Conservation (phyloP, 2,888 invertebrate species). For the Caenorhabditis japonica region DNA sequence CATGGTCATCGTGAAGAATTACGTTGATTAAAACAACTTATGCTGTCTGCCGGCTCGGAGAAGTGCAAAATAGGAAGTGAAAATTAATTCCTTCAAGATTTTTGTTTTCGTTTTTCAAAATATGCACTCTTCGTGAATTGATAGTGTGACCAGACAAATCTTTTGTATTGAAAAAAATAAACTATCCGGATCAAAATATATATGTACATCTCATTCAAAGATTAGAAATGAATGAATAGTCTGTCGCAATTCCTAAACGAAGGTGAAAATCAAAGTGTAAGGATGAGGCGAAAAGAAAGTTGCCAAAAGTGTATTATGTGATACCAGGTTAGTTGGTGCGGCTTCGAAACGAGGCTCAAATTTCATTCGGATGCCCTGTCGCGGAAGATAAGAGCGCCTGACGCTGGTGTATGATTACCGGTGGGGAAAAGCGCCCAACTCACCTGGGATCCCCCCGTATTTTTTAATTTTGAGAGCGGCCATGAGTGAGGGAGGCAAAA, state of each 20-base stretch:
- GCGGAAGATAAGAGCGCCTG: slow-evolving; percentile 56
- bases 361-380: slow-evolving; percentile 55
- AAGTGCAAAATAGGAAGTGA: slow-evolving; percentile 4
- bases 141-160: too few species aligned
- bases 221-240: too few species aligned
- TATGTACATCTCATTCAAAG: too few species aligned
- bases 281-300: slow-evolving; percentile 32
- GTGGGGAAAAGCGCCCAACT: slow-evolving; percentile 35
- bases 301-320: slow-evolving; percentile 52
- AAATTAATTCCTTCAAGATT: slow-evolving; percentile 10
- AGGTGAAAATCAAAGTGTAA: background rate
- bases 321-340: slow-evolving; percentile 55
- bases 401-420: slow-evolving; percentile 61
- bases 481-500: too few species aligned
- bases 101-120: background rate
- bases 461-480: slow-evolving; percentile 25
- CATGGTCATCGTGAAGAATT: slow-evolving; percentile 10
- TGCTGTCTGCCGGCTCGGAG: slow-evolving; percentile 9
- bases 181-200: too few species aligned
- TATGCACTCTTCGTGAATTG: too few species aligned
- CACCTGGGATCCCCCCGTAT: slow-evolving; percentile 36
- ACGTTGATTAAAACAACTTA: slow-evolving; percentile 27
- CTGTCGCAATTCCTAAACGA: too few species aligned
- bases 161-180: too few species aligned
- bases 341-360: slow-evolving; percentile 50